Base-by-base conservation (phyloP, 2,113 vertebrate genomes). In the Lamprotornis superbus region DNA sequence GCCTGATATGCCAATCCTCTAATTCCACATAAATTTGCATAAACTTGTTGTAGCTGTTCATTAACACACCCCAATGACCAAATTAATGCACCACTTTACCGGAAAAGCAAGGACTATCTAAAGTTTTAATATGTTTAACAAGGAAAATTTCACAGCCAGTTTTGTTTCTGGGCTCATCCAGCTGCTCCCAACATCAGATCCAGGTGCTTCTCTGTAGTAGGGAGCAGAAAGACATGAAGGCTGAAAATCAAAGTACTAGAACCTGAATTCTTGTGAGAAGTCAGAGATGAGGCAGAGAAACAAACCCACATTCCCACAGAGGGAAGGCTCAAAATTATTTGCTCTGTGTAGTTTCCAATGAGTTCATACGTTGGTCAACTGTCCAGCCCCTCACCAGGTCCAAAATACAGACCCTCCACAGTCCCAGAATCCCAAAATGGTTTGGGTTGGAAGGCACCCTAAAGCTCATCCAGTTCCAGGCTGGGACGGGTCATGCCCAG, bases 301-400 rank as follows among this genome's bases (percentile, higher is more conserved):
- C 15, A 74, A 87, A 53, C 13, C 11, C 64, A 31, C 4, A 2
- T 2, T 9, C 24, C 44, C 6, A 27, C 0, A 5, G 39, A 69
- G 27, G 20, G 50, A 77, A 87, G 64, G 25, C 24, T 59, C 60
- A 27, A 16, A 59, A 39, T n/a, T 21, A 18, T 5, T 21, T 52
- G 53, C 67, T 49, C 21, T 14, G n/a, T 28, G 76, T 47, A 39
- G 28, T 39, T 87, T 52, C 46, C 61, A 57, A 0, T 7, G 30
- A 87, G 30, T 7, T 19, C 0, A 0, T 1, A 24, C 1, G 0
- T 1, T 30, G 56, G 73, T 18, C 42, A 75, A 28, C 16, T 21
- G 37, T 23, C 15, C n/a, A 46, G 46, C 30, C 22, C 39, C 21
- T 46, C 21, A 22, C 21, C 10, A 13, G 21, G 16, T 22, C 84